A percentile compares a stretch with the other conserved stretches of the same genome.
Evolutionary conservation across 2,888 invertebrate genomes (phyloP).

Genomic region (Acholoe squamosa): DNA sequence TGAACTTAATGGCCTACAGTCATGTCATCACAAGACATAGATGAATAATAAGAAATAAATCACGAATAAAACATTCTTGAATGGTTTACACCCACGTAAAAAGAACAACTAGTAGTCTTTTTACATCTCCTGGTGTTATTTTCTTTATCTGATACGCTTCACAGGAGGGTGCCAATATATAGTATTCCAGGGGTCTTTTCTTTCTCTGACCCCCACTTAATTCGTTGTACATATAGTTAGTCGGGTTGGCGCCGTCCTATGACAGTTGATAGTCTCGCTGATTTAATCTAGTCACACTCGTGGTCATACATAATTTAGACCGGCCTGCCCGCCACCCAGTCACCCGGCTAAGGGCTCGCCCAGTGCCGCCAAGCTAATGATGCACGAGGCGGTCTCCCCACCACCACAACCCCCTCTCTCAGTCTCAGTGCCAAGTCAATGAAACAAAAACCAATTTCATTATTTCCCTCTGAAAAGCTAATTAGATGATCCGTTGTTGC

Average conservation of each 20-base stretch:
- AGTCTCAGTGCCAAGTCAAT: background rate
- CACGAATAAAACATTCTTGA: too few species aligned
- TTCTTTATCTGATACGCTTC: background rate
- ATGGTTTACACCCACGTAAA: too few species aligned
- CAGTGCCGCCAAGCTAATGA: slow-evolving; percentile 15
- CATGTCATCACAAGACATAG: too few species aligned
- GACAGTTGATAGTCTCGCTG: slow-evolving; percentile 59
- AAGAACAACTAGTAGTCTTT: too few species aligned
- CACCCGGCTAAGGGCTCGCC: slow-evolving; percentile 12
- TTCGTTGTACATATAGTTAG: slow-evolving; percentile 23
- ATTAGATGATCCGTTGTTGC: slow-evolving; percentile 52
- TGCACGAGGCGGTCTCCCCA: slow-evolving; percentile 6
- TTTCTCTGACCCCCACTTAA: slow-evolving; percentile 16
- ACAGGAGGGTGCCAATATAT: background rate
- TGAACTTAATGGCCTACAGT: too few species aligned
- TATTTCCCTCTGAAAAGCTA: slow-evolving; percentile 62
- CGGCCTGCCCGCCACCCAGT: slow-evolving; percentile 15
- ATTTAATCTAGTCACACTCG: slow-evolving; percentile 57
- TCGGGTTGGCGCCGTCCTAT: slow-evolving; percentile 32
- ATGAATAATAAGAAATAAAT: too few species aligned
- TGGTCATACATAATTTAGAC: slow-evolving; percentile 47
- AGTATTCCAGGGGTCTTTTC: background rate
- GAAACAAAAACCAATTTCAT: slow-evolving; percentile 58
- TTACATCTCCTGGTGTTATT: too few species aligned
- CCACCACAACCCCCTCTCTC: background rate